A percentile compares a stretch with the other conserved stretches of the same genome.
Evolutionary conservation across 2,888 invertebrate genomes (phyloP).

Genomic region (Pheosia tremula): DNA sequence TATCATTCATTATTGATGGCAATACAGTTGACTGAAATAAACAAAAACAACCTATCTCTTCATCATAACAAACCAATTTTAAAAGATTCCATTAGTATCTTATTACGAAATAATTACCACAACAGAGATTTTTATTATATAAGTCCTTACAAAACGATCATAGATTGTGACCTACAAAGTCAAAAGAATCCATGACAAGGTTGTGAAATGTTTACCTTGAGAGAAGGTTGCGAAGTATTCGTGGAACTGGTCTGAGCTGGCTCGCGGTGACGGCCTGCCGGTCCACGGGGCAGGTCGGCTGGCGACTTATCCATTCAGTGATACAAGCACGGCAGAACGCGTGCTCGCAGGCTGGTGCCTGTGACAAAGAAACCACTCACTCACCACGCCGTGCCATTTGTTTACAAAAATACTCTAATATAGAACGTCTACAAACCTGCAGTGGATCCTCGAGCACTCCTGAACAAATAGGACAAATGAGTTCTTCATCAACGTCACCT

Average conservation of each 20-base stretch:
- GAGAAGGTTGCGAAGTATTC: slow-evolving; percentile 96
- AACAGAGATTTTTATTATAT: slow-evolving; percentile 34
- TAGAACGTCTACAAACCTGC: slow-evolving; percentile 86
- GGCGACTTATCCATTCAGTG: slow-evolving; percentile 96
- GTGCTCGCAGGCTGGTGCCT: slow-evolving; percentile 98
- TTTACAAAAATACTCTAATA: slow-evolving; percentile 6
- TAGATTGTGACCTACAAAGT: slow-evolving; percentile 49
- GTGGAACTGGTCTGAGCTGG: slow-evolving; percentile 95
- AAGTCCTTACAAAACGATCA: slow-evolving; percentile 38
- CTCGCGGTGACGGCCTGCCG: slow-evolving; percentile 95
- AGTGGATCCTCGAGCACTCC: slow-evolving; percentile 97
- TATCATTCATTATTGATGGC: slow-evolving; percentile 11
- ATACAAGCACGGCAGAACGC: slow-evolving; percentile 98
- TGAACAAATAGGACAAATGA: slow-evolving; percentile 98
- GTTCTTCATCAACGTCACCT: slow-evolving; percentile 98
- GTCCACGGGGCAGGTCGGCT: slow-evolving; percentile 97
- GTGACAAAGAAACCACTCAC: slow-evolving; percentile 31
- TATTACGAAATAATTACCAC: slow-evolving; percentile 19
- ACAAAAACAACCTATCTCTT: too few species aligned
- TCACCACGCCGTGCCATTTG: slow-evolving; percentile 12
- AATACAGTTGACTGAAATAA: too few species aligned
- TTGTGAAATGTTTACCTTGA: slow-evolving; percentile 86
- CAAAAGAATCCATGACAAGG: slow-evolving; percentile 21
- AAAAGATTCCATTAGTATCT: slow-evolving; percentile 13
- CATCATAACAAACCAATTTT: slow-evolving; percentile 7